phyloP scores from a whole-genome alignment of 2,113 vertebrate species.

The Calypte anna region DNA sequence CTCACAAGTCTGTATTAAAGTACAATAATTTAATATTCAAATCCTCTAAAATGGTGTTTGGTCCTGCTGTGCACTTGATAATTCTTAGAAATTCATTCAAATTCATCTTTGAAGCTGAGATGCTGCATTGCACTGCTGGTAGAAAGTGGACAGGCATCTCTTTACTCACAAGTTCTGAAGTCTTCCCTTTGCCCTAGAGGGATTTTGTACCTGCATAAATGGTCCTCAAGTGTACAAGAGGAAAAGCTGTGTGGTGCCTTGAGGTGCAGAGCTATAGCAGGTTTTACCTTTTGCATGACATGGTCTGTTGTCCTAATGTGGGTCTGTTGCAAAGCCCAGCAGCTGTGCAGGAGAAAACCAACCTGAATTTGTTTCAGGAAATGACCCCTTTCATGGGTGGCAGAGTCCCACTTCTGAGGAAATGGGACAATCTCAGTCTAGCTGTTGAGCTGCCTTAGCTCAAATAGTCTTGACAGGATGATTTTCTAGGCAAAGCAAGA shows the following conservation, averaged over 20 bases:
- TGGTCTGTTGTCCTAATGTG: neutral
- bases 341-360: neutral
- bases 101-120: neutral
- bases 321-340: neutral
- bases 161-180: neutral
- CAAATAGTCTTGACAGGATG: neutral
- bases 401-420: neutral
- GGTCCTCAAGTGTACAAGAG: neutral
- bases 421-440: neutral
- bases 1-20: neutral
- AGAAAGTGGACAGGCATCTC: neutral
- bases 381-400: neutral
- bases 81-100: neutral
- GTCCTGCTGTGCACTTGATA: neutral
- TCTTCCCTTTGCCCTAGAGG: neutral
- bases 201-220: neutral
- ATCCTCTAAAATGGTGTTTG: neutral
- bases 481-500: neutral
- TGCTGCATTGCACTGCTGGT: neutral
- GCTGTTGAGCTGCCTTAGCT: neutral
- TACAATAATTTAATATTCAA: neutral
- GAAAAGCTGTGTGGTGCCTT: neutral
- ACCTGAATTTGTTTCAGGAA: fast-evolving
- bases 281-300: neutral
- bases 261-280: neutral